These are phyloP conservation scores for Carcharodon carcharias DNA, from an alignment of 2,797 vertebrate species.

Conservation along the genomic window DNA sequence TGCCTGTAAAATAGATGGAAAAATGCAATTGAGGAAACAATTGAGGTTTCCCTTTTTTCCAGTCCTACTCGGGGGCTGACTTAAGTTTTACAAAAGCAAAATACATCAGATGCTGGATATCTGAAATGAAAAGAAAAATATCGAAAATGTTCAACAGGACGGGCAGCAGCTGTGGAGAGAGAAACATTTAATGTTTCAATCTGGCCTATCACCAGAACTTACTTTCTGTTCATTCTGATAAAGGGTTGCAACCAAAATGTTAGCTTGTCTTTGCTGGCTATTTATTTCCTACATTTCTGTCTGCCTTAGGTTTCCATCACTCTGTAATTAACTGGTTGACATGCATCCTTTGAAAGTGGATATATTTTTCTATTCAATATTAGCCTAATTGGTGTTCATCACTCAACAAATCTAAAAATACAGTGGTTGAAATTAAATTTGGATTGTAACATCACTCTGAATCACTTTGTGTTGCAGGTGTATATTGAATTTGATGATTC, in stretches of 20 bases:
- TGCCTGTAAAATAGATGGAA: neutral
- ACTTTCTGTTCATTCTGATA: neutral
- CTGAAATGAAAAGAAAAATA: neutral
- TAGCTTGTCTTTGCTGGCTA: neutral
- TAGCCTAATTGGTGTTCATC: neutral
- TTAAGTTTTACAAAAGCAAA: neutral
- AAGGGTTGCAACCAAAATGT: neutral
- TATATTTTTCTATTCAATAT: neutral
- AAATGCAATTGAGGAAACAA: neutral
- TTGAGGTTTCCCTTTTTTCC: neutral
- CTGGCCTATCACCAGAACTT: neutral
- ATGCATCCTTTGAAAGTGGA: neutral
- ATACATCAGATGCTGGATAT: neutral
- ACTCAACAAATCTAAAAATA: neutral
- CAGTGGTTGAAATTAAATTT: neutral
- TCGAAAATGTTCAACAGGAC: neutral
- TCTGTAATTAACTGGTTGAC: neutral
- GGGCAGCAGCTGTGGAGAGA: neutral
- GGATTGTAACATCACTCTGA: neutral
- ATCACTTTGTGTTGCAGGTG: conserved; percentile 60
- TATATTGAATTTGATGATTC: conserved; percentile 92
- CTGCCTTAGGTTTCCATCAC: neutral
- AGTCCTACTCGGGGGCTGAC: neutral
- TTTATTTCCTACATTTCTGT: neutral
- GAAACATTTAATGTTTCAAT: neutral